These are phyloP conservation scores for Tiliqua scincoides DNA, from an alignment of 2,113 vertebrate species.

Conservation along the genomic window DNA sequence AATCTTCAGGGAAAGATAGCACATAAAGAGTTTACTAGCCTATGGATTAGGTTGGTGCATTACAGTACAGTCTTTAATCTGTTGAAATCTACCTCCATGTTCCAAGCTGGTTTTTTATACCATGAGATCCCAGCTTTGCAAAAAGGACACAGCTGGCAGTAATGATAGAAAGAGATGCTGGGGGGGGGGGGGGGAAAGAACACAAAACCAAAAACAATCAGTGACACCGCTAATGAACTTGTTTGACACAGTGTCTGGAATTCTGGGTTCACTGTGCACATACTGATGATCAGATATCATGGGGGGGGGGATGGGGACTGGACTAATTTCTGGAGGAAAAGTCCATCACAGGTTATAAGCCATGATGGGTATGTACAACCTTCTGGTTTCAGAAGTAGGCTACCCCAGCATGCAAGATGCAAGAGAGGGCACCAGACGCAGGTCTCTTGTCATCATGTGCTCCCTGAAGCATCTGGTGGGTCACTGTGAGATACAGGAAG, in stretches of 20 bases:
- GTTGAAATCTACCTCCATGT: slow-evolving; percentile 63
- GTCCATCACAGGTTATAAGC: too few species aligned
- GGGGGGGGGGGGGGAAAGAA: too few species aligned
- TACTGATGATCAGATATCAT: slow-evolving; percentile 20
- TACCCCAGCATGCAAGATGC: too few species aligned
- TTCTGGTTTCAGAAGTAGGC: too few species aligned
- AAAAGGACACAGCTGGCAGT: slow-evolving; percentile 66
- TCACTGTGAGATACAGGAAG: too few species aligned
- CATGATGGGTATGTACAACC: too few species aligned
- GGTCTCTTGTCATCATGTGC: too few species aligned
- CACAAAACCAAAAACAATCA: neutral
- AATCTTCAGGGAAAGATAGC: slow-evolving; percentile 52
- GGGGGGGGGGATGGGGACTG: slow-evolving; percentile 1
- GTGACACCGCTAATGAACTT: slow-evolving; percentile 34
- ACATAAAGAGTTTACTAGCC: slow-evolving; percentile 61
- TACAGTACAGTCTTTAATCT: slow-evolving; percentile 64
- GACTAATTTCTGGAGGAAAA: too few species aligned
- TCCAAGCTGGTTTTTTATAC: slow-evolving; percentile 53
- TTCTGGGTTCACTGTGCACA: slow-evolving; percentile 30
- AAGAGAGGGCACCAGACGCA: too few species aligned
- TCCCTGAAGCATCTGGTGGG: too few species aligned
- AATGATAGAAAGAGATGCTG: slow-evolving; percentile 41
- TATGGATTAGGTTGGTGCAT: slow-evolving; percentile 61
- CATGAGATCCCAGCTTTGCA: slow-evolving; percentile 57
- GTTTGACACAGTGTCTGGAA: slow-evolving; percentile 34